Evolutionary conservation across 2,888 invertebrate species (phyloP).

Genomic region (Bombyx huttoni): DNA sequence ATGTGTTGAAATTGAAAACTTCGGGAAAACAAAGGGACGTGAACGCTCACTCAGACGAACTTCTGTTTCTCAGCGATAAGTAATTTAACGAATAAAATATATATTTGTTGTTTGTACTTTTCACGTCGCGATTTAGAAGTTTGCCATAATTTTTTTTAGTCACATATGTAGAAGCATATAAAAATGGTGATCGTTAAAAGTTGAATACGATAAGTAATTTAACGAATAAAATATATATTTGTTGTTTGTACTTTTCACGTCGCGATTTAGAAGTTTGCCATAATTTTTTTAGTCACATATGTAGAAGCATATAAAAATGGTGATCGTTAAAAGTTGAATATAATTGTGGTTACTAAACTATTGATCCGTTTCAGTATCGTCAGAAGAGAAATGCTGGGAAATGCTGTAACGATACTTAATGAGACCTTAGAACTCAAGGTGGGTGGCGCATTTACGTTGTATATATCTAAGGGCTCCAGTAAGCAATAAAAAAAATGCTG

Average conservation of each 20-base stretch:
- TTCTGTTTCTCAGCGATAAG: slow-evolving; percentile 1
- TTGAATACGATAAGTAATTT: slow-evolving; percentile 1
- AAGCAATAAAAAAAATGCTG: too few species aligned
- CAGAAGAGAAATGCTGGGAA: too few species aligned
- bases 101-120: neutral
- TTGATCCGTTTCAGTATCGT: too few species aligned
- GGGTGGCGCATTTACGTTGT: too few species aligned
- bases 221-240: neutral
- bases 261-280: neutral
- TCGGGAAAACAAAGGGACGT: slow-evolving; percentile 11
- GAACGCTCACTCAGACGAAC: slow-evolving; percentile 3
- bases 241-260: neutral
- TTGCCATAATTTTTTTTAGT: neutral
- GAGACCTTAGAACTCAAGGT: too few species aligned
- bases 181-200: too few species aligned
- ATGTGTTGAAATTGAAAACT: slow-evolving; percentile 24
- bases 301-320: too few species aligned
- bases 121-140: neutral
- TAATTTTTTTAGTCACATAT: neutral
- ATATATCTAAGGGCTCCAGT: too few species aligned
- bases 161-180: too few species aligned
- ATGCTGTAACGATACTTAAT: too few species aligned
- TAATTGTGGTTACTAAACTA: too few species aligned
- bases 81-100: slow-evolving; percentile 1
- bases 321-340: too few species aligned